Evolutionary conservation across 2,888 invertebrate species (phyloP).

Genomic region (Oxytorus armatus): DNA sequence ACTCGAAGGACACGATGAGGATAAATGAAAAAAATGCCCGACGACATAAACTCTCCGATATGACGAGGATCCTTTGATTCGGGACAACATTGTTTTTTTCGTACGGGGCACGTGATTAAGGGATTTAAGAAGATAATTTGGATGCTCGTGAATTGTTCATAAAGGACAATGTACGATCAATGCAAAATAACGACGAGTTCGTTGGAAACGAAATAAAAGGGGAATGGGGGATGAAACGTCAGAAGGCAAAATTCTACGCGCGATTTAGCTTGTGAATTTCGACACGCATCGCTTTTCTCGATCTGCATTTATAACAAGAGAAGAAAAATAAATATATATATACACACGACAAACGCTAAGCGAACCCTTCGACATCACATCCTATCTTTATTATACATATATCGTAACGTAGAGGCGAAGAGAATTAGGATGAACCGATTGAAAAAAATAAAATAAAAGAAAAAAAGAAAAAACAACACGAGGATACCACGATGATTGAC

Average conservation of each 20-base stretch:
- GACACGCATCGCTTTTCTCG: constrained; percentile 52
- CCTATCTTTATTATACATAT: constrained; percentile 66
- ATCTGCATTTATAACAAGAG: too few relatives aligned
- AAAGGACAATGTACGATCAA: too few relatives aligned
- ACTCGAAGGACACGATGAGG: not conserved
- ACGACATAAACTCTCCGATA: too few relatives aligned
- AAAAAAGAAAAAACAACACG: constrained; percentile 15
- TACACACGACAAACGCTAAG: constrained; percentile 66
- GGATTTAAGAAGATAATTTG: too few relatives aligned
- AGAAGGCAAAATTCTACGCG: constrained; percentile 18
- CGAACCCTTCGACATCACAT: constrained; percentile 64
- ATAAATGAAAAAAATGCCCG: not conserved
- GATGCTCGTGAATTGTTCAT: too few relatives aligned
- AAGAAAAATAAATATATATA: constrained; percentile 60
- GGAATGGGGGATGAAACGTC: not conserved
- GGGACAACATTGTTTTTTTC: too few relatives aligned
- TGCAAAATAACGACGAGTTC: not conserved
- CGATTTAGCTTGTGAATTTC: constrained; percentile 52
- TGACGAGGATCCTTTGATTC: too few relatives aligned
- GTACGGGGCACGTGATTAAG: too few relatives aligned
- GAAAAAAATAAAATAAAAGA: too few relatives aligned
- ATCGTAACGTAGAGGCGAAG: constrained; percentile 71
- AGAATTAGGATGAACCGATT: constrained; percentile 50
- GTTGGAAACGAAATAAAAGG: not conserved
- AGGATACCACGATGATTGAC: constrained; percentile 16